Conservation (phyloP, 2,113 vertebrate genomes). For the Atlantisia rogersi region DNA sequence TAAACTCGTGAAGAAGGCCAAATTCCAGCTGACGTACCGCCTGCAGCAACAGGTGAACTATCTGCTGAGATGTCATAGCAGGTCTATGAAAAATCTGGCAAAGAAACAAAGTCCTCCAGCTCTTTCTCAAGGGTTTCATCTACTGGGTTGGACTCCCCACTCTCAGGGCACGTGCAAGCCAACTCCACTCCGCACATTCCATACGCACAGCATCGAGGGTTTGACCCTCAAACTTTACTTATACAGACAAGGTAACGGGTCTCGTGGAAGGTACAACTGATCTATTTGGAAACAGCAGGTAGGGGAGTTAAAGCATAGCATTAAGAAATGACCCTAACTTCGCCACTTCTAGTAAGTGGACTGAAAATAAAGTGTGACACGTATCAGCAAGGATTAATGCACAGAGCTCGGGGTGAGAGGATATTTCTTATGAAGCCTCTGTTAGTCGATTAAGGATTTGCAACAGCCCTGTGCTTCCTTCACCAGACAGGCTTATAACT, state of each 20-base stretch:
- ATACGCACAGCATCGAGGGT: not conserved
- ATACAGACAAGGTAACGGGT: not conserved
- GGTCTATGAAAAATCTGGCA: not conserved
- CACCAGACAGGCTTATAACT: not conserved
- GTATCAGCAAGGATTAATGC: not conserved
- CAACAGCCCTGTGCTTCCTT: not conserved
- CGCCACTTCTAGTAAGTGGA: not conserved
- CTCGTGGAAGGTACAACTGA: not conserved
- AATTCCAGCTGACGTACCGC: not conserved
- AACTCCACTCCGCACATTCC: not conserved
- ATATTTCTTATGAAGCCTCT: not conserved
- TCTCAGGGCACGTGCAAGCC: fast-evolving
- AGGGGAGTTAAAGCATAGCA: not conserved
- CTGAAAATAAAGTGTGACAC: not conserved
- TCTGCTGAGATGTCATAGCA: not conserved
- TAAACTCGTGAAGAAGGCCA: not conserved
- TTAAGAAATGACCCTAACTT: not conserved
- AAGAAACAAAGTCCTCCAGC: not conserved
- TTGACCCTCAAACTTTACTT: not conserved
- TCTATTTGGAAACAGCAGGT: not conserved
- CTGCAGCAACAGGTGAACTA: not conserved
- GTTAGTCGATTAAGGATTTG: not conserved
- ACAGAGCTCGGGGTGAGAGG: not conserved
- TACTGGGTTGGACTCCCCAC: not conserved
- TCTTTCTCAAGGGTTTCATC: not conserved